Conservation (phyloP, 2,113 vertebrate species). For the Oncorhynchus tshawytscha region DNA sequence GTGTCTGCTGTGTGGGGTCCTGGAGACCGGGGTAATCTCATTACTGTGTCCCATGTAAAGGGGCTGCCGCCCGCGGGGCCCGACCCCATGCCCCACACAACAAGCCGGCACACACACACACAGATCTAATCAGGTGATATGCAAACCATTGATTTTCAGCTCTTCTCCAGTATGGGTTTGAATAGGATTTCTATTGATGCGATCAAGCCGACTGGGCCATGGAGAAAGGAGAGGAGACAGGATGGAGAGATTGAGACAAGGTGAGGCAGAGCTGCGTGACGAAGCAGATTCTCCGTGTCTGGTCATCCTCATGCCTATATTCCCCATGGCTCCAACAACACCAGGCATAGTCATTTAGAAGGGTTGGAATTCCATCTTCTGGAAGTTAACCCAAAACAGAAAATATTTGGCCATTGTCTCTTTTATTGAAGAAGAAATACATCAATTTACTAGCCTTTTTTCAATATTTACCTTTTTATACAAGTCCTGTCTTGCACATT, state of each 20-base stretch:
- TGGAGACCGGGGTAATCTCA: conserved; percentile 45
- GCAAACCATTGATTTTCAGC: conserved; percentile 42
- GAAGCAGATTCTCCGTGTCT: neutral
- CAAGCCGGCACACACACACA: neutral
- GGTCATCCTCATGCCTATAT: neutral
- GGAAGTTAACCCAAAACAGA: too few relatives aligned
- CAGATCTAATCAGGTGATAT: conserved; percentile 47
- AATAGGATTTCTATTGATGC: conserved; percentile 30
- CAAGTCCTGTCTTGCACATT: too few relatives aligned
- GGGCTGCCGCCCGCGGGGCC: neutral
- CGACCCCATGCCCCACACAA: neutral
- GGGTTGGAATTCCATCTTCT: too few relatives aligned
- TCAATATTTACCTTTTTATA: too few relatives aligned
- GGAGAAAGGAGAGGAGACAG: conserved; percentile 19
- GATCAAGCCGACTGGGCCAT: conserved; percentile 30
- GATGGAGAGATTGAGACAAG: conserved; percentile 8
- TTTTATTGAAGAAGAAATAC: too few relatives aligned
- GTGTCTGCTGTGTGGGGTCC: conserved; percentile 37
- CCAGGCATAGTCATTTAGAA: too few relatives aligned
- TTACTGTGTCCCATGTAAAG: conserved; percentile 40
- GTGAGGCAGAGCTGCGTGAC: conserved; percentile 36
- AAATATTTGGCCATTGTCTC: too few relatives aligned
- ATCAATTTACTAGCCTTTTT: too few relatives aligned
- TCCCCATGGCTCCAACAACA: conserved; percentile 18
- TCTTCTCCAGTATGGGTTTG: neutral